phyloP scores from a whole-genome alignment of 2,888 invertebrate species.

The Pollenia labialis region DNA sequence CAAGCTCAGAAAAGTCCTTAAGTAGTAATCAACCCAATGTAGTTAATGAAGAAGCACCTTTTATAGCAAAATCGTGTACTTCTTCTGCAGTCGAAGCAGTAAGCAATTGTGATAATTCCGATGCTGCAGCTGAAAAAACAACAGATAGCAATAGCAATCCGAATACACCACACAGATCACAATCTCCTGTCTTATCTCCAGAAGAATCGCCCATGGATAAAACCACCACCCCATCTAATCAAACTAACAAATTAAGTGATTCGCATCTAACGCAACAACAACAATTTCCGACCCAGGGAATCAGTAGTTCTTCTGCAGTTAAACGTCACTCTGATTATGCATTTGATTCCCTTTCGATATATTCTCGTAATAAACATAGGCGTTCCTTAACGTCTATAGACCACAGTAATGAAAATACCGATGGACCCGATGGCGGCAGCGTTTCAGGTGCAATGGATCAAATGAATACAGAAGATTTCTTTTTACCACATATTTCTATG shows the following conservation, averaged over 20 bases:
- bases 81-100: constrained; percentile 66
- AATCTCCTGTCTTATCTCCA: constrained; percentile 77
- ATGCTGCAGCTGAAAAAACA: constrained; percentile 55
- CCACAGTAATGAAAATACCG: constrained; percentile 76
- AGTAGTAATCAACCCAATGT: constrained; percentile 72
- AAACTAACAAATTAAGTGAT: constrained; percentile 52
- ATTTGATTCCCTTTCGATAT: constrained; percentile 82
- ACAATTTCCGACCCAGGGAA: constrained; percentile 63
- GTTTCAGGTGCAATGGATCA: constrained; percentile 82
- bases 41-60: constrained; percentile 52
- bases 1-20: constrained; percentile 80
- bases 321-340: constrained; percentile 81
- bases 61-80: constrained; percentile 56
- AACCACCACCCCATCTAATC: constrained; percentile 59
- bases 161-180: constrained; percentile 74
- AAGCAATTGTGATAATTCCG: constrained; percentile 66
- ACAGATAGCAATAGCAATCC: constrained; percentile 73
- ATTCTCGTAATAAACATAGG: constrained; percentile 81
- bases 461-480: constrained; percentile 82
- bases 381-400: constrained; percentile 77
- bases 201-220: constrained; percentile 72
- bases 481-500: constrained; percentile 83
- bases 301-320: constrained; percentile 61
- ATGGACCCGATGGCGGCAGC: constrained; percentile 78
- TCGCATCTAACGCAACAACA: constrained; percentile 62